Base-by-base conservation (phyloP, 2,113 vertebrate species). In the Chiloscyllium plagiosum region DNA sequence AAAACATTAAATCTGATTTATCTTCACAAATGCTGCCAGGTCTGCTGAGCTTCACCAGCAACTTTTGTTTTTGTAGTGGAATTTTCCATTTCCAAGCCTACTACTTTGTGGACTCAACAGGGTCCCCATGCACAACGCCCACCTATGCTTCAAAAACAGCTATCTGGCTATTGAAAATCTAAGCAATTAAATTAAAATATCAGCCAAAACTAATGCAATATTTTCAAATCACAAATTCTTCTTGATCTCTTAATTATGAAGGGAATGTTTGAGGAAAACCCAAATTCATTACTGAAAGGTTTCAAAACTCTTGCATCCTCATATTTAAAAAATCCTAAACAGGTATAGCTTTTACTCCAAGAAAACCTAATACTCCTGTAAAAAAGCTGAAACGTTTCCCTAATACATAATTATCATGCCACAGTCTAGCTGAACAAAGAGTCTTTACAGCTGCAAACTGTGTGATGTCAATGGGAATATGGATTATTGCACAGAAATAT, bases 401-500 rank as follows among this genome's bases (percentile, higher is more conserved):
- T 33, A 29, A 52, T 42, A 70, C 94, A 72, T 70, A 95, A 72
- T 93, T 66, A 93, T 68, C 61, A 65, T 66, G 89, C 89, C 89
- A 37, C 37, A 95, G 94, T 52, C 47, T 76, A 22, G 12, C 69
- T 76, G 42, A 95, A 95, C 94, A 95, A 95, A 95, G 94, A 76
- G 42, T 50, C 68, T 72, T 13, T 95, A 47, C 69, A 72, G 94
- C 69, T 95, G 69, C 47, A 95, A 33, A 72, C 22, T 95, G 10
- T 95, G 69, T 95, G 94, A 95, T 95, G 94, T 95, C 69, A 95
- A 42, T 72, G 94, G 94, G 94, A 52, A 50, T 52, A 76, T 69
- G 50, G 69, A 95, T 95, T 95, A 95, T 69, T 76, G 70, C 13
- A 72, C 52, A 33, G 42, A 95, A 95, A 95, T 72, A 72, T 95